Base-by-base conservation (phyloP, 2,888 invertebrate genomes). In the Epicampocera succincta region DNA sequence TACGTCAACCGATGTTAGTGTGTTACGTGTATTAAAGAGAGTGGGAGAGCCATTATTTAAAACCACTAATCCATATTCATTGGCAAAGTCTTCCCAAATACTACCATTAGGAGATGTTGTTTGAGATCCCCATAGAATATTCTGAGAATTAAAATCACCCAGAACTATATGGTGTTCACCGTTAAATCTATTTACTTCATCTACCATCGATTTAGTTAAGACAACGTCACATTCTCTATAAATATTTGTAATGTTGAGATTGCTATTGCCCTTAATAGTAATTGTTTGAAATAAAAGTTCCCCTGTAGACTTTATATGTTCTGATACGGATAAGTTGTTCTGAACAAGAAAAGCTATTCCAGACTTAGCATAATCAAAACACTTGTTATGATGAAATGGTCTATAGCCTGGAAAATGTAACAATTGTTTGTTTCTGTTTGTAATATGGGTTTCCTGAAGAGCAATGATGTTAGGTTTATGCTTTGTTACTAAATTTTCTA, bases 31-130 rank as follows among this genome's bases (percentile, higher is more conserved):
- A 44, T 44, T 69, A 44, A 68, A 40, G 8, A 69, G 42, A 17
- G 54, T 56, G 5, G 52, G 66, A 38, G 58, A 58, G 38, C 58
- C 58, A 58, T 58, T 38, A 58, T 58, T 38, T 5, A 61, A 25
- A 13, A 61, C 15, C 1, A 44, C 25, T 12, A 63, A 46, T 2
- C 29, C 17, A 3, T 13, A 25, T n/a, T 44, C 44, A 44, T 61
- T 15, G 3, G 61, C 61, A 17, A 61, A 46, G 0, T 44, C n/a
- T 12, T 61, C 61, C 21, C 42, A 61, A n/a, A 25, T 42, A 8
- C 1, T n/a, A n/a, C 63, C 63, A 6, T 6, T 56, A 2, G 29
- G 21, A n/a, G 46, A 46, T 8, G 5, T 21, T 0, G 29, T 15
- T 29, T 17, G 2, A 5, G 61, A 46, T 4, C 29, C 61, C 38